phyloP scores from a whole-genome alignment of 1,140 invertebrate species.

The Drosophila funebris region DNA sequence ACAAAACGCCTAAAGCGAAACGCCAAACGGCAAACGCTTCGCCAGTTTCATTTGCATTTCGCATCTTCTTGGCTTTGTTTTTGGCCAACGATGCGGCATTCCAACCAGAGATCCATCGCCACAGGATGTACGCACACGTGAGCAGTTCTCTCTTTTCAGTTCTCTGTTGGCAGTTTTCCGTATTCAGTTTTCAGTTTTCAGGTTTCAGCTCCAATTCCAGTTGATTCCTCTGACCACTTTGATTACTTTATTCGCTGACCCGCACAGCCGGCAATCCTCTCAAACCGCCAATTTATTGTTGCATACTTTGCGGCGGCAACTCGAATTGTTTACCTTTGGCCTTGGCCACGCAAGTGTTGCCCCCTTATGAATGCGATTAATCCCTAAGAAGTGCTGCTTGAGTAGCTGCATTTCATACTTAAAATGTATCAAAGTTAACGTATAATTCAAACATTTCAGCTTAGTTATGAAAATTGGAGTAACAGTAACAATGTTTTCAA shows the following conservation, averaged over 20 bases:
- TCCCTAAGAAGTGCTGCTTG: not conserved
- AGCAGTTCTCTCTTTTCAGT: not conserved
- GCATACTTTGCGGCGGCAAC: constrained; percentile 25
- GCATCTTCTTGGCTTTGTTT: constrained; percentile 42
- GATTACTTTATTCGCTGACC: constrained; percentile 65
- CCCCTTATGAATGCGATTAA: not conserved
- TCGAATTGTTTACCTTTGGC: not conserved
- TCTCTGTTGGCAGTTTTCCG: too few species aligned
- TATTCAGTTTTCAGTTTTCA: not conserved
- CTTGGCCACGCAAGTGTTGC: too few species aligned
- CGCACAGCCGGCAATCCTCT: constrained; percentile 45
- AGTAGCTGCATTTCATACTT: not conserved
- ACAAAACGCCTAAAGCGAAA: not conserved
- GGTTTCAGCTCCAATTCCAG: not conserved
- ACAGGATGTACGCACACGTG: constrained; percentile 13
- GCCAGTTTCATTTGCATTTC: constrained; percentile 69
- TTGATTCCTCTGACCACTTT: constrained; percentile 30
- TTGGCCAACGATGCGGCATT: constrained; percentile 54
- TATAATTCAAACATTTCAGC: too few species aligned
- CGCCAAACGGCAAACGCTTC: constrained; percentile 30
- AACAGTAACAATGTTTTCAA: too few species aligned
- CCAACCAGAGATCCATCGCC: constrained; percentile 2
- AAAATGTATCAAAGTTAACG: too few species aligned
- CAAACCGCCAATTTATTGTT: constrained; percentile 10
- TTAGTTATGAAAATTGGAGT: too few species aligned